These are phyloP conservation scores for Portevinia maculata DNA, from an alignment of 2,888 invertebrate species.

Conservation along the genomic window DNA sequence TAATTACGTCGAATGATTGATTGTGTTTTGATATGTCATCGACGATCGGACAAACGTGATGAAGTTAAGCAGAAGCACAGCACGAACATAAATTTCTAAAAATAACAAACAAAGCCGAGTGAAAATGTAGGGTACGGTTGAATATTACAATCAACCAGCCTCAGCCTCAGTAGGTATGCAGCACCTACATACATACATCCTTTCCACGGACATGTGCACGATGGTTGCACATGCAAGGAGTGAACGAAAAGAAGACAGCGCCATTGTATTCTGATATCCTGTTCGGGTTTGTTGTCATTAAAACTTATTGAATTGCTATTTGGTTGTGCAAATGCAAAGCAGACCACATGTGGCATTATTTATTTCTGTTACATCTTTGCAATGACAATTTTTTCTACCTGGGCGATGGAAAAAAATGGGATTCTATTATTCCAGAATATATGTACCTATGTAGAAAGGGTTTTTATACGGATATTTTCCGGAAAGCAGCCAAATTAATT, in stretches of 20 bases:
- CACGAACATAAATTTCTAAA: conserved; percentile 40
- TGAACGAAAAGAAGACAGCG: conserved; percentile 5
- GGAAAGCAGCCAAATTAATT: too few species aligned
- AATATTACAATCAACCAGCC: conserved; percentile 11
- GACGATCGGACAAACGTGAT: conserved; percentile 60
- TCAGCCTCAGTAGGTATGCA: too few species aligned
- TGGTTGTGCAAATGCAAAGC: conserved; percentile 7
- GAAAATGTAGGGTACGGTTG: background rate
- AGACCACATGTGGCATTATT: conserved; percentile 3
- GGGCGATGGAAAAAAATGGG: background rate
- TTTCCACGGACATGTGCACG: conserved; percentile 37
- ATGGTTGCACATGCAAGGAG: too few species aligned
- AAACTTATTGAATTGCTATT: conserved; percentile 41
- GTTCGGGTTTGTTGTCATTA: conserved; percentile 21
- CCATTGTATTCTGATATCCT: conserved; percentile 57
- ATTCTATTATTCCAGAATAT: too few species aligned
- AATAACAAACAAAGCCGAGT: conserved; percentile 35
- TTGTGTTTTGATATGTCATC: conserved; percentile 64
- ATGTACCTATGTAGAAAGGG: too few species aligned
- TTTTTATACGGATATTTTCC: too few species aligned
- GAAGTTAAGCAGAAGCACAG: conserved; percentile 49
- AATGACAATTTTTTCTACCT: background rate
- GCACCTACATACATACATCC: too few species aligned
- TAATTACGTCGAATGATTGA: conserved; percentile 63
- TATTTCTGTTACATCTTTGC: background rate